Conservation (phyloP, 2,797 vertebrate genomes). For the Hypotaenidia okinawae region DNA sequence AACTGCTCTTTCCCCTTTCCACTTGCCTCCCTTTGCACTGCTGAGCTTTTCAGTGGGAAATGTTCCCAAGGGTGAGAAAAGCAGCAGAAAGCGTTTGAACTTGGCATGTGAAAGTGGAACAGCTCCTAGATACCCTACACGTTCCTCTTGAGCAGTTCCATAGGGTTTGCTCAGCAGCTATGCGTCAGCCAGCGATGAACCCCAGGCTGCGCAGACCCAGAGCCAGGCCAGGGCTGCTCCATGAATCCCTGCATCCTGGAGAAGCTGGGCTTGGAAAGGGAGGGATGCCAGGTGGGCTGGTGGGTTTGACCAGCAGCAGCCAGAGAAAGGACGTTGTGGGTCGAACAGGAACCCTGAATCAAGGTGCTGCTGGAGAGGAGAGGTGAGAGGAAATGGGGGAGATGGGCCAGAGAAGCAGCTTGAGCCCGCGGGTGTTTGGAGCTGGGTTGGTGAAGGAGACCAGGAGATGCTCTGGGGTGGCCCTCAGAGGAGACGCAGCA, state of each 20-base stretch:
- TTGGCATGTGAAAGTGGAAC: constrained; percentile 3
- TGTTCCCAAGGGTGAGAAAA: constrained; percentile 48
- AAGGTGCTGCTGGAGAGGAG: not conserved
- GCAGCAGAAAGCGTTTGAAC: not conserved
- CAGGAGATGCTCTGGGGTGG: not conserved
- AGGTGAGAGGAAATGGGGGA: not conserved
- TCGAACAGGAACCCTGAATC: not conserved
- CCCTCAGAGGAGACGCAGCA: not conserved
- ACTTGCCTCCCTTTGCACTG: not conserved
- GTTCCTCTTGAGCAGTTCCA: not conserved
- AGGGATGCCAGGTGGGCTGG: not conserved
- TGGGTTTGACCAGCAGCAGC: not conserved
- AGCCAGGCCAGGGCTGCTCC: too few species aligned
- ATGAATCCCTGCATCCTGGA: too few species aligned
- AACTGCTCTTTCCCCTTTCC: constrained; percentile 18
- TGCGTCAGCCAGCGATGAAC: too few species aligned
- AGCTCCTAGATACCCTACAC: not conserved
- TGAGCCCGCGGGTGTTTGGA: accelerated
- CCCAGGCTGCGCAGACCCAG: too few species aligned
- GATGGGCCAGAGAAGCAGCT: not conserved
- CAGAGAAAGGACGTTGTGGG: not conserved
- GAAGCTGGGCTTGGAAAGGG: too few species aligned
- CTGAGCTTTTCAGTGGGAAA: constrained; percentile 3
- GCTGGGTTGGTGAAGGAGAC: not conserved
- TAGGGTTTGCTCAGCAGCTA: not conserved